Conservation (phyloP, 92 coral and sea anemone genomes). For the Epizoanthus rinbou region DNA sequence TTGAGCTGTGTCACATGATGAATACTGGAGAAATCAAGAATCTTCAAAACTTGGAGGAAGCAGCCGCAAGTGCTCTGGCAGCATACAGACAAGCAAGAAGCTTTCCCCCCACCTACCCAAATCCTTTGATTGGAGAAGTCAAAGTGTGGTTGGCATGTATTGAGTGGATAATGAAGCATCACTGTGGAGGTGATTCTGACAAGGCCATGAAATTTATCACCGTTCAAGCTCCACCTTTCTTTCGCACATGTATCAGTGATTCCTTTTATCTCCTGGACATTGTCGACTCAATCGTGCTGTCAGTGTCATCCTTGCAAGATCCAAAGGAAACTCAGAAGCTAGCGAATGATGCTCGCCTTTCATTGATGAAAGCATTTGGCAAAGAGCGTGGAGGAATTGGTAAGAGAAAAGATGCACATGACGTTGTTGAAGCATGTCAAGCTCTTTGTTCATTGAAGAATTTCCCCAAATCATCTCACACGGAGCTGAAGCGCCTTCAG, state of each 20-base stretch:
- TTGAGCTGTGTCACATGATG: conserved; percentile 43
- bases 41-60: conserved; percentile 47
- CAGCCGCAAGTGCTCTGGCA: conserved; percentile 57
- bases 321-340: conserved; percentile 70
- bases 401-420: conserved; percentile 52
- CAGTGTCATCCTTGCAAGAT: conserved; percentile 57
- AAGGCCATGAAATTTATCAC: conserved; percentile 62
- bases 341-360: conserved; percentile 58
- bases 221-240: conserved; percentile 67
- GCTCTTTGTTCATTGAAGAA: conserved; percentile 58
- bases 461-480: conserved; percentile 62
- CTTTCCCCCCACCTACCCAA: conserved; percentile 82
- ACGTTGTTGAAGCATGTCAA: conserved; percentile 62
- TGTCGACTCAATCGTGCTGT: conserved; percentile 67
- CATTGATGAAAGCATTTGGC: conserved; percentile 59
- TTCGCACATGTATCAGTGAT: conserved; percentile 78
- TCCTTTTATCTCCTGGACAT: conserved; percentile 75
- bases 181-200: conserved; percentile 63
- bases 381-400: conserved; percentile 2
- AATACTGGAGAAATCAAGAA: conserved; percentile 41
- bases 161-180: conserved; percentile 72
- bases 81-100: conserved; percentile 66
- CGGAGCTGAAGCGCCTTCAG: conserved; percentile 73
- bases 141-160: conserved; percentile 84
- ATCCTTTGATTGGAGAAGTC: conserved; percentile 85